Evolutionary conservation across 2,888 invertebrate species (phyloP), one percentile per base, ranked within the genome.

Genomic region (Tachina grossa): DNA sequence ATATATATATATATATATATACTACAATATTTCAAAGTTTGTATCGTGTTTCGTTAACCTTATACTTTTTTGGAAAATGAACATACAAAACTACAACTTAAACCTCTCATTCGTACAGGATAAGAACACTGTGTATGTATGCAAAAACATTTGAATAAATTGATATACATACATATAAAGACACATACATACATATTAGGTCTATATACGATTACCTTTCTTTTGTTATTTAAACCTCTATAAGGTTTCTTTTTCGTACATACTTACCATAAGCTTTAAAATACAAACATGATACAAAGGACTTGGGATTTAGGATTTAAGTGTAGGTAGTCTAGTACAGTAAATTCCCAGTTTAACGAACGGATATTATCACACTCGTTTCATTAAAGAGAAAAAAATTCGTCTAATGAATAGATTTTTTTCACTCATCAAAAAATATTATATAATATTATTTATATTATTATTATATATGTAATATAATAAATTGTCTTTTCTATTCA

Each of bases 141-240:
- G 13, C 6, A 51, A 16, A 2, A 13, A 39, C 31, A 22, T 57
- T 45, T 6, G 11, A 31, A 39, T 13, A 19, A n/a, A 3, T 31
- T 4, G n/a, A 1, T 51, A 0, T 11, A 39, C 14, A 22, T 57
- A 57, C 1, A 10, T 31, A 39, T 13, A 19, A n/a, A 3, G 11
- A 22, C 14, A 41, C 31, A 14, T 59, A 43, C 22, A 22, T 68
- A 59, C 8, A 47, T 41, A 49, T 41, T 39, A 10, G 22, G 1
- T 71, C 19, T 57, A 22, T 59, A 19, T 59, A 65, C 45, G 55
- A 57, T 76, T 49, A 66, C 51, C 65, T 77, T 71, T 43, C 71
- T 71, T 71, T 77, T 71, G 76, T 83, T 83, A 66, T 76, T 71
- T 43, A 59, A 65, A 66, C 65, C 51, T 77, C 71, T 77, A 57